These are phyloP conservation scores for Pantala flavescens DNA, from an alignment of 1,140 invertebrate species.

Conservation along the genomic window DNA sequence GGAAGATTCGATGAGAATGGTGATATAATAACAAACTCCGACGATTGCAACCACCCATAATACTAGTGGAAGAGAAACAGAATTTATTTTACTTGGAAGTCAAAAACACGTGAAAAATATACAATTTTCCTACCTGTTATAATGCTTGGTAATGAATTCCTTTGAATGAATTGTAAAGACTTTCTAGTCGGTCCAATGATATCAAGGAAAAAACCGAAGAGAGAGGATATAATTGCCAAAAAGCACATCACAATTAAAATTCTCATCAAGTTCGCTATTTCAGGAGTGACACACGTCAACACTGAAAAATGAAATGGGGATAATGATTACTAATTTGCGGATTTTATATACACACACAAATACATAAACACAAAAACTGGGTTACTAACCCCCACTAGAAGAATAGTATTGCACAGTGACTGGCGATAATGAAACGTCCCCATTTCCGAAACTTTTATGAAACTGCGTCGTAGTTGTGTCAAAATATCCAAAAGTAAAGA, in stretches of 20 bases:
- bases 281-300: conserved; percentile 38
- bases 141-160: conserved; percentile 42
- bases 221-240: conserved; percentile 40
- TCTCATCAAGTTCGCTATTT: conserved; percentile 41
- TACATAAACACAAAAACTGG: neutral
- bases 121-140: conserved; percentile 31
- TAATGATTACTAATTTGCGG: neutral
- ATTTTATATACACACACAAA: neutral
- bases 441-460: neutral
- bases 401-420: conserved; percentile 20
- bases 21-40: conserved; percentile 42
- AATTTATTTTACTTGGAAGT: neutral
- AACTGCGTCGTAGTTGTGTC: conserved; percentile 12
- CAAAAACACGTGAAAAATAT: neutral
- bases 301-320: conserved; percentile 36
- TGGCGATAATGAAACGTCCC: neutral
- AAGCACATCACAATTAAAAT: conserved; percentile 41
- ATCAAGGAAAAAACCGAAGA: conserved; percentile 41
- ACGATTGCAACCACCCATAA: conserved; percentile 43
- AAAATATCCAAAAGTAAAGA: conserved; percentile 29
- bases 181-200: conserved; percentile 38
- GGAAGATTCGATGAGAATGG: conserved; percentile 37
- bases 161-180: conserved; percentile 37
- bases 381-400: conserved; percentile 19
- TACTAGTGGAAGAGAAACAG: conserved; percentile 26